A percentile compares a stretch with the other conserved stretches of the same genome.
Evolutionary conservation across 2,888 invertebrate species (phyloP).

Genomic region (Orthonevra nobilis): DNA sequence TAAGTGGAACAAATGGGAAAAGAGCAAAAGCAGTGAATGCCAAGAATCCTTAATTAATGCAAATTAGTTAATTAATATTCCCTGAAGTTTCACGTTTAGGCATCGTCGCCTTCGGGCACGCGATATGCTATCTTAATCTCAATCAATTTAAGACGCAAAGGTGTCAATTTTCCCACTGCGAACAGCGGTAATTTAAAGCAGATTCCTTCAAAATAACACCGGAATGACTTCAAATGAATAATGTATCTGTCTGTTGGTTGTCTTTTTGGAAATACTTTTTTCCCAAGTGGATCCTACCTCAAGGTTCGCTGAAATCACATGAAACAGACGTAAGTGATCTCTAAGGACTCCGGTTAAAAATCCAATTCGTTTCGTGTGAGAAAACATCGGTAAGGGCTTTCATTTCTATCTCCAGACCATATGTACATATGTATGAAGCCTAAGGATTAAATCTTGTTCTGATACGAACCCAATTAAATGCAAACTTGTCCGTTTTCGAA

Average conservation of each 20-base stretch:
- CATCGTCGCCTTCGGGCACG: slow-evolving; percentile 27
- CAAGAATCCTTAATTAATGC: slow-evolving; percentile 58
- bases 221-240: neutral
- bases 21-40: slow-evolving; percentile 5
- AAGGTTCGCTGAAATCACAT: neutral
- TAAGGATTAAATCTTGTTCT: no score
- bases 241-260: neutral
- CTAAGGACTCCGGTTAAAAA: neutral
- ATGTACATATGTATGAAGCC: no score
- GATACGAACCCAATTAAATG: neutral
- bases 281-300: no score
- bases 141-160: slow-evolving; percentile 59
- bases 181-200: slow-evolving; percentile 48
- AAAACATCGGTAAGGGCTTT: neutral
- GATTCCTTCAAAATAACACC: slow-evolving; percentile 24
- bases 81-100: slow-evolving; percentile 43
- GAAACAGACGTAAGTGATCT: neutral
- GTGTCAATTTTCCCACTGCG: slow-evolving; percentile 59
- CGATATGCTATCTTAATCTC: slow-evolving; percentile 43
- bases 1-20: slow-evolving; percentile 2
- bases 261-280: neutral
- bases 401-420: neutral
- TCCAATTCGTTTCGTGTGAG: neutral
- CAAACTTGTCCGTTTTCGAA: neutral
- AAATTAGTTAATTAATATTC: slow-evolving; percentile 67